These are phyloP conservation scores for Phoebastria nigripes DNA, from an alignment of 2,797 vertebrate species.

Conservation along the genomic window DNA sequence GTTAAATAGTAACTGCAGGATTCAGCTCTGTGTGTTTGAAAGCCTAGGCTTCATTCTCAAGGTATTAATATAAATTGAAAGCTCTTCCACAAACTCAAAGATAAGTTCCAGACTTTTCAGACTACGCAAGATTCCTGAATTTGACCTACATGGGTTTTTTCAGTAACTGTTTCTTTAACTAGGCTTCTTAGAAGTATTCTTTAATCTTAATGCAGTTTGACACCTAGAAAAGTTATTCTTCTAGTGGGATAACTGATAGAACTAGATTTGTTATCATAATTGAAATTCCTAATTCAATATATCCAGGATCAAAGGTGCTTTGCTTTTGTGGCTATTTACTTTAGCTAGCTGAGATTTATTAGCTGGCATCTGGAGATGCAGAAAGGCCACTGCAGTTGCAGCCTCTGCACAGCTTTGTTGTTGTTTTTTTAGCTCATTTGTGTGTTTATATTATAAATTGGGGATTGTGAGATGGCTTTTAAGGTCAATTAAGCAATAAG, in stretches of 20 bases:
- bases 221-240: neutral
- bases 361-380: neutral
- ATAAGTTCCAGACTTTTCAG: neutral
- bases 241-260: neutral
- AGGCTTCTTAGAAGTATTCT: neutral
- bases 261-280: neutral
- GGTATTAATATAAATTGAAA: neutral
- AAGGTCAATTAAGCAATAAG: neutral
- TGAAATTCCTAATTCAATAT: constrained; percentile 19
- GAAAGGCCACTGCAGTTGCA: neutral
- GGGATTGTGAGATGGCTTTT: neutral
- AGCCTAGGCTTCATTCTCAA: neutral
- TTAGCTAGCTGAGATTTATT: neutral
- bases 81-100: neutral
- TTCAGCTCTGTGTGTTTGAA: neutral
- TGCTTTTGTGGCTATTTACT: neutral
- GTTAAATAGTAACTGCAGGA: neutral
- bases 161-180: neutral
- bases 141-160: neutral
- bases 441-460: neutral
- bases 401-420: neutral
- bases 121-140: neutral
- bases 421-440: neutral
- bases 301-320: neutral
- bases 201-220: neutral